Evolutionary conservation across 2,797 vertebrate species (phyloP), one percentile per base, ranked within the genome.

Genomic region (Rhabdophis nuchalis): DNA sequence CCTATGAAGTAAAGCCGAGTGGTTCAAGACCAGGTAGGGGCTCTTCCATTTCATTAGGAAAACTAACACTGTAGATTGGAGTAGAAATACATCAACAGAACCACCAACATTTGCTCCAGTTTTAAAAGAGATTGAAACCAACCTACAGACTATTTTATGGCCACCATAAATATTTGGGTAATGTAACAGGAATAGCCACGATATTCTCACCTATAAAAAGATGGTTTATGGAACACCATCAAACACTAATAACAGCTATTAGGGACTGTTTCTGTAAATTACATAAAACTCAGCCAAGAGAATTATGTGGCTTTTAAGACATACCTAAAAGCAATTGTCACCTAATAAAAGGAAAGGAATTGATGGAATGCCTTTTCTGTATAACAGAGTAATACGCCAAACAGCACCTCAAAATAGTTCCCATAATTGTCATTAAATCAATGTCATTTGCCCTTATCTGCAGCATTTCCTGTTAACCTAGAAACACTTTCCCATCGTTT

Each of bases 181-280:
- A 82, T 64, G 87, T 92, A 93, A 90, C 0, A 89, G 92, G 91
- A 88, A 16, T 61, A 94, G 96, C 50, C 90, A 93, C 87, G 87
- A 61, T 82, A 88, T 94, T 96, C 91, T 95, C 91, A 95, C 87
- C 89, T 95, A 96, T 53, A 95, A 96, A 96, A 95, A 94, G 91
- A 57, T 36, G 61, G 92, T 95, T 95, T 91, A 95, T 0, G 53
- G 89, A 93, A 12, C 18, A 86, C 85, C 46, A 95, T 93, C 92
- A 92, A 94, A 94, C 82, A 94, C 88, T 93, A 93, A 96, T 0
- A 95, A 91, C 87, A 57, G 95, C 89, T 93, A 91, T 94, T 96
- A 92, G 52, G 89, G 91, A 90, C 95, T 94, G 94, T 90, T 95
- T 92, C 95, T 89, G 87, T 92, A 96, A 96, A 96, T 89, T 94